A percentile compares a stretch with the other conserved stretches of the same genome.
Evolutionary conservation across 2,888 invertebrate genomes (phyloP).

Genomic region (Lasioglossum figueresi): DNA sequence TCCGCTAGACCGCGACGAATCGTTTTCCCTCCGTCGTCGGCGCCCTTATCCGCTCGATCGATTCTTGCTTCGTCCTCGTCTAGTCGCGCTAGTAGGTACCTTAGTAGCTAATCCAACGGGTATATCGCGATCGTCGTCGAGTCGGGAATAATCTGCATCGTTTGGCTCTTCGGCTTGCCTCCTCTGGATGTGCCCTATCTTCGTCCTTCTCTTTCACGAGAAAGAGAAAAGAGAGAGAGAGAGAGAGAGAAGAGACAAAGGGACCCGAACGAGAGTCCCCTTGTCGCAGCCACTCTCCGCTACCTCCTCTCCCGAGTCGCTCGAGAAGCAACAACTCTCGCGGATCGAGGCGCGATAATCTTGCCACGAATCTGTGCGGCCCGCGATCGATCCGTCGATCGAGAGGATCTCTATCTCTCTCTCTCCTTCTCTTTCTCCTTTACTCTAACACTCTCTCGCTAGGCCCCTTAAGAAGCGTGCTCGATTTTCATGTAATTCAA

Average conservation of each 20-base stretch:
- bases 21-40: not conserved
- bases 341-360: conserved; percentile 65
- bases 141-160: conserved; percentile 69
- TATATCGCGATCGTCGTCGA: conserved; percentile 66
- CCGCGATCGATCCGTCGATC: conserved; percentile 68
- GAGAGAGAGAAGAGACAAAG: conserved; percentile 12
- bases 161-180: conserved; percentile 61
- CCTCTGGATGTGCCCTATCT: not conserved
- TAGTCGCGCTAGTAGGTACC: conserved; percentile 39
- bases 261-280: conserved; percentile 21
- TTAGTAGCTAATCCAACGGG: conserved; percentile 61
- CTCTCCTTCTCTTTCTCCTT: not conserved
- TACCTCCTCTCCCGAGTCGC: conserved; percentile 22
- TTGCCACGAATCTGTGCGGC: conserved; percentile 61
- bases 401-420: conserved; percentile 38
- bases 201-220: not conserved
- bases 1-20: not conserved
- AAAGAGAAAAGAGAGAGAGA: too few species aligned
- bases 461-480: conserved; percentile 46
- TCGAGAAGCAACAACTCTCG: conserved; percentile 62
- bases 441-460: not conserved
- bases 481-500: conserved; percentile 72
- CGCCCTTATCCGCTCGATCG: conserved; percentile 53
- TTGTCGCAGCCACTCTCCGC: conserved; percentile 30
- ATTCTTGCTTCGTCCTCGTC: conserved; percentile 59